Base-by-base conservation (phyloP, 2,888 invertebrate species). In the Cylloceria caligata region DNA sequence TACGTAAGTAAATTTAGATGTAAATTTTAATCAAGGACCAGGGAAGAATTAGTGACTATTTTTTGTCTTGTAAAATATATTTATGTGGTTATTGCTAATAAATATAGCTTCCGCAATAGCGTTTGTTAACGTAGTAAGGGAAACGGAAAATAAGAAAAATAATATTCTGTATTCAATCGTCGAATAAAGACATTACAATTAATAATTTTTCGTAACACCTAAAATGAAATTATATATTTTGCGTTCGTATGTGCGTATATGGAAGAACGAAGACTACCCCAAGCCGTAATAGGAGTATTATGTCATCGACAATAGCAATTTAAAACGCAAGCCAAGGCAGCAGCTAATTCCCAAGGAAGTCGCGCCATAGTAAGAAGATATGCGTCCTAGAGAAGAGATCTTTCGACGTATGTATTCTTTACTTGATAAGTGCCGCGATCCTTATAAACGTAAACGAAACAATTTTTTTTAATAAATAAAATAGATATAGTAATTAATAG, bases 251-350 rank as follows among this genome's bases (percentile, higher is more conserved):
- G 79, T 72, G 68, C 52, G 21, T 71, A 72, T 69, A 84, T 83
- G 84, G 79, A 81, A 84, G 80, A 82, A 83, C 80, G 68, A 83
- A 85, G 85, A 85, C 85, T 85, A 84, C 85, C 85, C 81, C 73
- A 75, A 84, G 68, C 73, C 80, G 69, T 73, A 68, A 42, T 76
- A 83, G 71, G 30, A 83, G 64, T 80, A 81, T 81, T 81, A 80
- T 68, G 80, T 84, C 62, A 42, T 79, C 76, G 77, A 80, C 78
- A 78, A 80, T 83, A 83, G 69, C 57, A 47, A 78, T 69, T 49
- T 39, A 60, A 75, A 60, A 11, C 47, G 67, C 36, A 47, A 60
- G 21, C 69, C 4, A 79, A 64, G 52, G 27, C 49, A 64, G 52
- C 62, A 27, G 39, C 16, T 60, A 57, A 74, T 57, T 34, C 45